Evolutionary conservation across 2,888 invertebrate genomes (phyloP).

Genomic region (Neoitamus cyanurus): DNA sequence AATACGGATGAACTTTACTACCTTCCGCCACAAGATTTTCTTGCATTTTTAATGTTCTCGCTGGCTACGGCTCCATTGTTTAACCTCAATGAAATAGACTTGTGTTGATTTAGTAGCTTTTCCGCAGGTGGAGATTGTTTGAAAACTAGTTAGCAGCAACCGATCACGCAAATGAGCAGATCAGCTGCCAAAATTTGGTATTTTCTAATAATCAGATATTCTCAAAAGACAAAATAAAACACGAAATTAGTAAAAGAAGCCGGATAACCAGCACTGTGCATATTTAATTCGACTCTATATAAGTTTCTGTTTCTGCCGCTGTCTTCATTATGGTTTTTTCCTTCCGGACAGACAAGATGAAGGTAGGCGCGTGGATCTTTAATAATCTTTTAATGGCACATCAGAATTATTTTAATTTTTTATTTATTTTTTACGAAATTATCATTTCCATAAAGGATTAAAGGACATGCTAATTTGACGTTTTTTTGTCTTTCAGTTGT

Average conservation of each 20-base stretch:
- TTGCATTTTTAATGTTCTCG: not conserved
- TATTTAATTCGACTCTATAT: constrained; percentile 6
- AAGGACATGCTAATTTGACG: not conserved
- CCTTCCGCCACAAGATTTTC: not conserved
- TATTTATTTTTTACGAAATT: not conserved
- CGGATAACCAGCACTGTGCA: not conserved
- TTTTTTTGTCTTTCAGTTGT: constrained; percentile 34
- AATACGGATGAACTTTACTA: not conserved
- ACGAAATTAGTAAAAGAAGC: not conserved
- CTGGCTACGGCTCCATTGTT: not conserved
- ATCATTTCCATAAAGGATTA: not conserved
- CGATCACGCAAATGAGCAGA: not conserved
- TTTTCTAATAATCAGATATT: not conserved
- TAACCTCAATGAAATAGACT: not conserved
- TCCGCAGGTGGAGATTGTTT: not conserved
- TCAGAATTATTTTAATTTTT: too few relatives aligned
- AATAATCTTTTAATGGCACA: not conserved
- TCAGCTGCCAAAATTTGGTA: not conserved
- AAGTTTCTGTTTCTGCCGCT: not conserved
- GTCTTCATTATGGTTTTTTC: constrained; percentile 8
- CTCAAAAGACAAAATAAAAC: not conserved
- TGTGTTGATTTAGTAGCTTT: not conserved
- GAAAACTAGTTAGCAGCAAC: not conserved
- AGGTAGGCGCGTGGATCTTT: not conserved
- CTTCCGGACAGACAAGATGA: constrained; percentile 32